These are phyloP conservation scores for Ctenicera cuprea DNA, from an alignment of 2,888 invertebrate species.

Conservation along the genomic window DNA sequence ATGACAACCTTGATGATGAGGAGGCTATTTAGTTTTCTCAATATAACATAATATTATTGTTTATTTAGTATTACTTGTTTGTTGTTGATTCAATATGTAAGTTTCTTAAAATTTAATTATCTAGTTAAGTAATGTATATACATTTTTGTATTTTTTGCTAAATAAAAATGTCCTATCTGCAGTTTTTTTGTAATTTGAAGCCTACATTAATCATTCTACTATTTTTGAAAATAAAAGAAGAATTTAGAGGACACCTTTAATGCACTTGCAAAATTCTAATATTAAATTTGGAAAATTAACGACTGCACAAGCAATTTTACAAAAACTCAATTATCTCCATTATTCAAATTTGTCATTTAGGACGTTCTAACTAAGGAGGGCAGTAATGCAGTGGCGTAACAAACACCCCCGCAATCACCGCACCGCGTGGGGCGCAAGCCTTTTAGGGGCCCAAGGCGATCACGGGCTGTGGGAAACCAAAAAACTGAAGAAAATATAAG, in stretches of 20 bases:
- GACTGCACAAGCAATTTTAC: not conserved
- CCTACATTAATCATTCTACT: not conserved
- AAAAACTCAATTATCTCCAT: not conserved
- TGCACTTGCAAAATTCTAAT: not conserved
- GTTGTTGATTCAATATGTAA: not conserved
- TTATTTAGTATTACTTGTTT: not conserved
- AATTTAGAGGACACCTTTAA: not conserved
- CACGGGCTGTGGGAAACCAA: no score
- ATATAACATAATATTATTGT: not conserved
- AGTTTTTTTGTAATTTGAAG: not conserved
- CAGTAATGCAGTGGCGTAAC: no score
- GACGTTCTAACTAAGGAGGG: not conserved
- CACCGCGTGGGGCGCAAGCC: no score
- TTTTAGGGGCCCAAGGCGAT: no score
- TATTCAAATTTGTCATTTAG: not conserved
- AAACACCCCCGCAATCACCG: no score
- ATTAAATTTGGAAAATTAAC: not conserved
- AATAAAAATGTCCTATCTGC: not conserved
- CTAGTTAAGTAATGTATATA: not conserved
- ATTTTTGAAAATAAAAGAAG: not conserved
- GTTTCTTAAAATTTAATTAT: not conserved
- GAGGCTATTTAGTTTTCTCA: not conserved
- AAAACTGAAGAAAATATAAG: no score
- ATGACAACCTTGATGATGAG: not conserved
- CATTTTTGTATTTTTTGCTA: not conserved